Evolutionary conservation across 2,113 vertebrate species (phyloP), one percentile per base, ranked within the genome.

Genomic region (Phylloscopus trochilus): DNA sequence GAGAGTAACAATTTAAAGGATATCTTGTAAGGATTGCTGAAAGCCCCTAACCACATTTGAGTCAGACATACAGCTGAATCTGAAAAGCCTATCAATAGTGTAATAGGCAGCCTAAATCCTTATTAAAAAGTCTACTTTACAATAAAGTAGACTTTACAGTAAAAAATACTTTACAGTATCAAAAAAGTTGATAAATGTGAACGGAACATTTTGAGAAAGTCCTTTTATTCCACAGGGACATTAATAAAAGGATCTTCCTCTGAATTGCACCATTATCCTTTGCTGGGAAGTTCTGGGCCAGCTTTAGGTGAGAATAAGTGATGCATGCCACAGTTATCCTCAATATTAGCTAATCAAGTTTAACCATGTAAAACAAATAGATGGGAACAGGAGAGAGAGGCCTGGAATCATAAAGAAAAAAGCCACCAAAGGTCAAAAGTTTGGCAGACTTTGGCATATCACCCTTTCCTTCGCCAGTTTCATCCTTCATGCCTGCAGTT

Each of bases 161-260:
- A 41, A 41, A 41, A 41, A 41, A 41, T 41, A 41, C 39, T 13
- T 41, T 41, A 41, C 83, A 85, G 11, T 84, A 84, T 12, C 41
- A 46, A 84, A 88, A 94, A 83, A 86, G 31, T 14, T 52, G 27
- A 75, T 76, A 92, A 97, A 87, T 31, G 47, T 82, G 59, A 95
- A 78, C 81, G 12, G 18, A 63, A 74, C 7, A 86, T 66, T 47
- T 52, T 66, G 53, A 95, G 70, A 33, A 77, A 27, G 41, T 87
- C 44, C 72, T 77, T 66, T 72, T 88, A 79, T 35, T 66, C 70
- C 53, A 68, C 20, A 60, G n/a, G 13, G 30, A 72, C 24, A 33
- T 10, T 49, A 60, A 37, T 35, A 84, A 33, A 52, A 79, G 16
- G 4, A 58, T 46, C 63, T 95, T 89, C 68, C 90, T 35, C 76